phyloP scores from a whole-genome alignment of 2,888 invertebrate species.

The Agrotis clavis region DNA sequence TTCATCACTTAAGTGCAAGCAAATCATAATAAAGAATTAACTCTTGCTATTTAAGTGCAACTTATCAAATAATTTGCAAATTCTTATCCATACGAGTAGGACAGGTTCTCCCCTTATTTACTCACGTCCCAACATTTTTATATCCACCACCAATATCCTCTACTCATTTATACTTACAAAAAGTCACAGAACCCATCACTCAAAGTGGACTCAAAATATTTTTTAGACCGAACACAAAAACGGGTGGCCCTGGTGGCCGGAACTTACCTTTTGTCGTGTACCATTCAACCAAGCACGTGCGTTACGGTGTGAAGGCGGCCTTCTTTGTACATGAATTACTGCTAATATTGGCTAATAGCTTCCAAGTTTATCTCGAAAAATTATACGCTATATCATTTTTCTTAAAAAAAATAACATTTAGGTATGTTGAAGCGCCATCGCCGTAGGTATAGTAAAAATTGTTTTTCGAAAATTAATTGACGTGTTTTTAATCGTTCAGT shows the following conservation, averaged over 20 bases:
- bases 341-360: conserved; percentile 41
- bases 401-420: not conserved
- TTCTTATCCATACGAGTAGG: not conserved
- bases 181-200: conserved; percentile 52
- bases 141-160: not conserved
- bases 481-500: no score
- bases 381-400: not conserved
- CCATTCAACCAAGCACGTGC: conserved; percentile 74
- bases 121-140: not conserved
- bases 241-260: conserved; percentile 66
- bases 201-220: conserved; percentile 29
- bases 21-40: not conserved
- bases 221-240: conserved; percentile 60
- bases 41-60: not conserved
- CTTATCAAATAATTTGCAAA: not conserved
- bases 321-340: conserved; percentile 50
- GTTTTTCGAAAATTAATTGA: no score
- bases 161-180: not conserved
- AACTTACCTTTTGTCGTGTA: conserved; percentile 70
- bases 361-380: conserved; percentile 2
- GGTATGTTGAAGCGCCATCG: not conserved
- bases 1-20: no score
- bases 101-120: not conserved
- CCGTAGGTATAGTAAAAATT: no score
- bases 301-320: conserved; percentile 57